Conservation (phyloP, 2,888 invertebrate species). For the Cantharis rufa region DNA sequence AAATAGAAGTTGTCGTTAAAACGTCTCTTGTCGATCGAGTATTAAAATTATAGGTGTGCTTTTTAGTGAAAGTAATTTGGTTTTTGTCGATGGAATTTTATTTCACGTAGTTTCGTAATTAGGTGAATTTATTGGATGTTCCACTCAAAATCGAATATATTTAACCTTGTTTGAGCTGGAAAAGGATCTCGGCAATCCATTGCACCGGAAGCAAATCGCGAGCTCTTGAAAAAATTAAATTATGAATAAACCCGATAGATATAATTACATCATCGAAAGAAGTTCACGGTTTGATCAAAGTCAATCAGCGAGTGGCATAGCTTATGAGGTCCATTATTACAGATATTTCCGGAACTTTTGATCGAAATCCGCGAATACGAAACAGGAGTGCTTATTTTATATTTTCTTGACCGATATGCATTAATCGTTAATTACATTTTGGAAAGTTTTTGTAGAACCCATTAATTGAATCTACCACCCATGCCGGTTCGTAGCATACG, state of each 20-base stretch:
- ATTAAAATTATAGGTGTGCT: not conserved
- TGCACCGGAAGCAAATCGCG: not conserved
- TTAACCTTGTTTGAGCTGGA: not conserved
- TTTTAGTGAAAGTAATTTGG: not conserved
- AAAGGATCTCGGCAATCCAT: not conserved
- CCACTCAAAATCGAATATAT: not conserved
- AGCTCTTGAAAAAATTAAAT: not conserved
- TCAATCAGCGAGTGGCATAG: not conserved
- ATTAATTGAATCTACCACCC: not conserved
- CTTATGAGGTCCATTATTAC: not conserved
- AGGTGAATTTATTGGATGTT: not conserved
- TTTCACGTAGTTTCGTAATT: not conserved
- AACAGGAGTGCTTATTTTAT: not conserved
- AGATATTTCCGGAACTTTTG: not conserved
- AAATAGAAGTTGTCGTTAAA: not conserved
- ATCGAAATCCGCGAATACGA: not conserved
- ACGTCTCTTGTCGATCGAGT: not conserved
- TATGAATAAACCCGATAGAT: not conserved
- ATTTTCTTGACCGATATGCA: not conserved
- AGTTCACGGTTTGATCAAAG: not conserved
- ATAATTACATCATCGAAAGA: not conserved
- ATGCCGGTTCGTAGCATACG: not conserved
- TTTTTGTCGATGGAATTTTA: not conserved
- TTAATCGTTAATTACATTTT: not conserved
- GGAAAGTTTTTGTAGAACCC: not conserved